Evolutionary conservation across 2,888 invertebrate genomes (phyloP).

Genomic region (Drosophila anceps): DNA sequence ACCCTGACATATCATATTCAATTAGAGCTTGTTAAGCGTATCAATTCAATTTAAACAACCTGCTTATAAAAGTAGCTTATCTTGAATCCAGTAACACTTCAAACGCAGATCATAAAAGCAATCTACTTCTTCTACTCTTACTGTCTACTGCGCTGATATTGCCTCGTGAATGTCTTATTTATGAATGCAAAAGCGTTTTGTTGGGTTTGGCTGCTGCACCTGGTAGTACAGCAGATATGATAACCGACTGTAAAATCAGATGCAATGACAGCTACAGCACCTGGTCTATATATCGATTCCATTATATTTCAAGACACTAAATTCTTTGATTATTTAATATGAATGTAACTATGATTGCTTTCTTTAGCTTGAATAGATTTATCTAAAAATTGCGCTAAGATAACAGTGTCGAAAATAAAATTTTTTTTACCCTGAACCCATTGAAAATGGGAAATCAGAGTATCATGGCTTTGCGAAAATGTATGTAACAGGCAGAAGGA

Average conservation of each 20-base stretch:
- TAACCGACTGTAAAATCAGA: slow-evolving; percentile 42
- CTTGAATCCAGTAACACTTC: background rate
- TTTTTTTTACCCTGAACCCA: too few species aligned
- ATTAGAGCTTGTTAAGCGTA: background rate
- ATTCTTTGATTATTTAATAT: background rate
- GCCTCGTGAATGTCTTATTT: slow-evolving; percentile 73
- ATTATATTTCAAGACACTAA: too few species aligned
- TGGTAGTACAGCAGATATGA: slow-evolving; percentile 69
- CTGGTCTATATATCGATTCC: too few species aligned
- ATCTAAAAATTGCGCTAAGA: too few species aligned
- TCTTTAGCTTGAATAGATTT: too few species aligned
- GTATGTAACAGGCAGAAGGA: too few species aligned
- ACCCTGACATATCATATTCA: background rate
- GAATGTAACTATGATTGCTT: background rate
- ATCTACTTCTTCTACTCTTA: too few species aligned
- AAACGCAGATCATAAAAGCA: slow-evolving; percentile 3
- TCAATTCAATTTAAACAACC: background rate
- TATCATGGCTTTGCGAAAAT: too few species aligned
- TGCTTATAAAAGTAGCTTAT: background rate
- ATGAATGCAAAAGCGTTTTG: slow-evolving; percentile 66
- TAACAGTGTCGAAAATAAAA: too few species aligned
- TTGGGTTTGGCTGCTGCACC: background rate
- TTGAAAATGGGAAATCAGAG: too few species aligned
- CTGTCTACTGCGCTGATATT: slow-evolving; percentile 23
- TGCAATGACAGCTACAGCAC: background rate